Conservation (phyloP, 2,797 vertebrate species). For the Limosa lapponica region DNA sequence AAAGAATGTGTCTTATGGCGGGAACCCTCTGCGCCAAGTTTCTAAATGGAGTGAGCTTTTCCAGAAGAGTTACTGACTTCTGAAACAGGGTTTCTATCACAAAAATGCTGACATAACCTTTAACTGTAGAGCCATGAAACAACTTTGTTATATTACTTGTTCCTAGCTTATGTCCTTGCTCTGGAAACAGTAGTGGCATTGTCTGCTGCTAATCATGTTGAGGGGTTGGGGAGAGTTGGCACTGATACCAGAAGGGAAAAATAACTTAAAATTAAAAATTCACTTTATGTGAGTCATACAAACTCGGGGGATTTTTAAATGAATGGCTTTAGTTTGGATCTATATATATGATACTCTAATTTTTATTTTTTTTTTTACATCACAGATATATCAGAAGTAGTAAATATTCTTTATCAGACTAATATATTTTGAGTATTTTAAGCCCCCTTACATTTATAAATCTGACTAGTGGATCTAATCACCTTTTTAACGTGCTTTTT, state of each 20-base stretch:
- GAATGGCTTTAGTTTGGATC: slow-evolving; percentile 22
- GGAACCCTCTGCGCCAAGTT: background rate
- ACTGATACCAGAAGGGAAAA: slow-evolving; percentile 70
- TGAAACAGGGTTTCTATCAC: slow-evolving; percentile 63
- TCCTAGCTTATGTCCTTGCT: slow-evolving; percentile 36
- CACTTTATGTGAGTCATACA: slow-evolving; percentile 57
- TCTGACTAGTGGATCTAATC: slow-evolving; percentile 19
- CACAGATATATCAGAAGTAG: background rate
- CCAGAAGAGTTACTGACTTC: slow-evolving; percentile 62
- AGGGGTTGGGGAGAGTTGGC: slow-evolving; percentile 52
- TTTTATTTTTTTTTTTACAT: background rate
- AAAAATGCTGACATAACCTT: slow-evolving; percentile 74
- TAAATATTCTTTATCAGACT: slow-evolving; percentile 27
- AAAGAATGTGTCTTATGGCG: background rate
- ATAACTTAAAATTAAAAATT: slow-evolving; percentile 68
- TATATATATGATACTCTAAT: background rate
- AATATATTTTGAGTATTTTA: slow-evolving; percentile 19
- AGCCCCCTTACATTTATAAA: slow-evolving; percentile 6
- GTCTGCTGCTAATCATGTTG: slow-evolving; percentile 62
- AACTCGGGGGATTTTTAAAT: slow-evolving; percentile 31
- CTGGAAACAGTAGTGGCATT: slow-evolving; percentile 71
- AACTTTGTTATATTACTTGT: slow-evolving; percentile 62
- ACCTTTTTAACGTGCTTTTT: background rate
- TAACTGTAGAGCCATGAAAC: slow-evolving; percentile 43
- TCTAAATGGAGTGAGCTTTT: slow-evolving; percentile 59